Evolutionary conservation across 2,888 invertebrate species (phyloP).

Genomic region (Drosophila crucigera): DNA sequence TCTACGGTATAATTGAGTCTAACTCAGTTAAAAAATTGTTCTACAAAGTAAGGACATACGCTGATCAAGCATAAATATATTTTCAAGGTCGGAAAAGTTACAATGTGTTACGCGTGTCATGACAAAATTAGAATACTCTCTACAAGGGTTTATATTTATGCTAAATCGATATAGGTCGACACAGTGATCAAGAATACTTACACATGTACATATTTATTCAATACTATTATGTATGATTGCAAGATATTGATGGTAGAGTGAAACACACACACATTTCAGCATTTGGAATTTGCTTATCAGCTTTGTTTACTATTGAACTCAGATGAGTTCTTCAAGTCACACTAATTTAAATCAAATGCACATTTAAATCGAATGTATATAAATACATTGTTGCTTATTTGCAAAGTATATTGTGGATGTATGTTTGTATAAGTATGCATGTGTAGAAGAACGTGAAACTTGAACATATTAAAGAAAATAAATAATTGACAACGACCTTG

Average conservation of each 20-base stretch:
- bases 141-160: neutral
- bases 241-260: neutral
- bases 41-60: neutral
- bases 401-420: neutral
- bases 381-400: neutral
- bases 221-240: neutral
- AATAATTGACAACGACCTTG: slow-evolving; percentile 54
- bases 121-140: neutral
- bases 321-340: neutral
- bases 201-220: neutral
- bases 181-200: neutral
- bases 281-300: slow-evolving; percentile 7
- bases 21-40: neutral
- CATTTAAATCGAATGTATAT: neutral
- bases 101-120: neutral
- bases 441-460: neutral
- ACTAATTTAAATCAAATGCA: slow-evolving; percentile 4
- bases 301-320: neutral
- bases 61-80: neutral
- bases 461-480: slow-evolving; percentile 6
- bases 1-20: neutral
- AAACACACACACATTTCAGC: neutral
- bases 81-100: neutral
- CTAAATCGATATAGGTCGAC: neutral
- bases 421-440: neutral